phyloP scores from a whole-genome alignment of 2,888 invertebrate genomes.

The Cataglyphis rosenhaueri region DNA sequence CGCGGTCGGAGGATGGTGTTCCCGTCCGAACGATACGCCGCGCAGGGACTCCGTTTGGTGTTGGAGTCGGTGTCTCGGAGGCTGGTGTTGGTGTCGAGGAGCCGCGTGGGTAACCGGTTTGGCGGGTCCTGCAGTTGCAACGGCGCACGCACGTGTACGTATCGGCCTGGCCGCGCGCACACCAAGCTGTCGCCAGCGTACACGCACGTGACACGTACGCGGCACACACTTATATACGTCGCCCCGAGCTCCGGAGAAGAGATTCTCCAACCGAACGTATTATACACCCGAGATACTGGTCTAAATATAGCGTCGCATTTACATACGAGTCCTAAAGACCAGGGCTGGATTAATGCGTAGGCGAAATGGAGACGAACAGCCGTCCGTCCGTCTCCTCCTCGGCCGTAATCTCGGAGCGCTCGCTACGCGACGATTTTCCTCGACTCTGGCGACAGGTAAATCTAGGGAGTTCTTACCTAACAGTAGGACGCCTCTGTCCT shows the following conservation, averaged over 20 bases:
- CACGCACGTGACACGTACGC: constrained; percentile 45
- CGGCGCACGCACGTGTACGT: constrained; percentile 76
- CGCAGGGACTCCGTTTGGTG: constrained; percentile 72
- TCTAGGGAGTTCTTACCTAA: constrained; percentile 40
- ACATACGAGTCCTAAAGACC: constrained; percentile 84
- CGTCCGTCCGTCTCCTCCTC: constrained; percentile 27
- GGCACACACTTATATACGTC: constrained; percentile 58
- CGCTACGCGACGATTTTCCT: constrained; percentile 60
- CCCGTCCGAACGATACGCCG: constrained; percentile 72
- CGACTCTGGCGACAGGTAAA: constrained; percentile 63
- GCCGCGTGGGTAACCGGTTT: constrained; percentile 84
- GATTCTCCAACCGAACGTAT: constrained; percentile 76
- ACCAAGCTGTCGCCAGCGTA: constrained; percentile 48
- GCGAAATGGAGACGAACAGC: constrained; percentile 78
- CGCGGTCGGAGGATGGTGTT: constrained; percentile 73
- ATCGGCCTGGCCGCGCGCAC: constrained; percentile 69
- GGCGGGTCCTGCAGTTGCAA: constrained; percentile 82
- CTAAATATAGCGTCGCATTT: constrained; percentile 85
- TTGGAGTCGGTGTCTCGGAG: constrained; percentile 76
- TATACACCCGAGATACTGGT: constrained; percentile 82
- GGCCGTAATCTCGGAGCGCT: not conserved
- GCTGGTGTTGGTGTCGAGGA: constrained; percentile 78
- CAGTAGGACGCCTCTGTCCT: constrained; percentile 24
- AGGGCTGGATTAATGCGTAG: constrained; percentile 84
- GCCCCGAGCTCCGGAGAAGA: constrained; percentile 63